These are phyloP conservation scores for Cyclargus thomasi DNA, from an alignment of 1,140 invertebrate species.

Conservation along the genomic window DNA sequence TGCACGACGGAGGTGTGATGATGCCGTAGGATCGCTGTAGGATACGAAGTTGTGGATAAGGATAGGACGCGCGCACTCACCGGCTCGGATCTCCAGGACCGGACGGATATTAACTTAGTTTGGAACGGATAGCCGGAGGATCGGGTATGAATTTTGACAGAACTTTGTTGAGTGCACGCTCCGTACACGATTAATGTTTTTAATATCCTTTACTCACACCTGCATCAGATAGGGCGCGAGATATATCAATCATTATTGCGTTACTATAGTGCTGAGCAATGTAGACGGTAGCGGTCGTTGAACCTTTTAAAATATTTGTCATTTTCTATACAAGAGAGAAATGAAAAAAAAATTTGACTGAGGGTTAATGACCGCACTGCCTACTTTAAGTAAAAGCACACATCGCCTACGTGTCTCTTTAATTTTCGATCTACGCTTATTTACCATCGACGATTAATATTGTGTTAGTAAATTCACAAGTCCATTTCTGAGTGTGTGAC, in stretches of 20 bases:
- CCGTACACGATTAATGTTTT: constrained; percentile 52
- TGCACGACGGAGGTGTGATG: constrained; percentile 53
- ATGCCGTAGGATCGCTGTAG: constrained; percentile 31
- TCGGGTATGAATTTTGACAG: constrained; percentile 69
- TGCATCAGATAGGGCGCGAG: constrained; percentile 40
- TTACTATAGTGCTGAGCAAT: too few relatives aligned
- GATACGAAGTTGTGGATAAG: constrained; percentile 31
- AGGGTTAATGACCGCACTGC: too few relatives aligned
- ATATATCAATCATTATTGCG: constrained; percentile 5
- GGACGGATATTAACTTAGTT: constrained; percentile 33
- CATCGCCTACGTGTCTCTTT: too few relatives aligned
- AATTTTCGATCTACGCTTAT: too few relatives aligned
- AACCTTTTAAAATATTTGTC: too few relatives aligned
- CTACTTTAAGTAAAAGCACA: too few relatives aligned
- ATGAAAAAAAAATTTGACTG: too few relatives aligned
- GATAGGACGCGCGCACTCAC: constrained; percentile 34
- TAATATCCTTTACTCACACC: constrained; percentile 60
- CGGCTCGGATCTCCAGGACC: constrained; percentile 37
- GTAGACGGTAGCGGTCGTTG: too few relatives aligned
- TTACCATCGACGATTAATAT: too few relatives aligned
- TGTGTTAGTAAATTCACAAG: too few relatives aligned
- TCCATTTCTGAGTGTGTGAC: too few relatives aligned
- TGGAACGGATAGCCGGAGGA: constrained; percentile 29
- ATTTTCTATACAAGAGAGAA: too few relatives aligned
- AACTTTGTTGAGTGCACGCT: constrained; percentile 67